Evolutionary conservation across 1,140 invertebrate species (phyloP).

Genomic region (Drosophila ambigua): DNA sequence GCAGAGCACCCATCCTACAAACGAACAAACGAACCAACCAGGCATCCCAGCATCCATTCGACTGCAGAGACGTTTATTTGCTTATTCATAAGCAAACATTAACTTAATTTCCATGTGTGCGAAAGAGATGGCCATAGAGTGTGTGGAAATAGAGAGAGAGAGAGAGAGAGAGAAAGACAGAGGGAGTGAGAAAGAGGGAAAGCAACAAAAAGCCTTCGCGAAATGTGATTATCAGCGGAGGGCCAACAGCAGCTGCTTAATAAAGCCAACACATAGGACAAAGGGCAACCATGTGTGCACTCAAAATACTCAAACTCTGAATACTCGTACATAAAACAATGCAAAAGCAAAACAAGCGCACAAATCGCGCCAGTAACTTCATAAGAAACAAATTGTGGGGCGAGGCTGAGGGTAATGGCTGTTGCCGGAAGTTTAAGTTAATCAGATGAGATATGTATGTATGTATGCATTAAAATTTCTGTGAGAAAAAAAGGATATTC

Average conservation of each 20-base stretch:
- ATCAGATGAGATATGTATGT: too few species aligned
- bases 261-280: constrained; percentile 40
- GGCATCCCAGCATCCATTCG: constrained; percentile 18
- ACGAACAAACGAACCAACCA: too few species aligned
- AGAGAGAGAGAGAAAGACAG: constrained; percentile 2
- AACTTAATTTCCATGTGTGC: constrained; percentile 78
- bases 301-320: constrained; percentile 14
- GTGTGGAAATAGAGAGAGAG: not conserved
- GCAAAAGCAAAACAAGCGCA: constrained; percentile 24
- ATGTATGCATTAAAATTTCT: too few species aligned
- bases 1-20: constrained; percentile 4
- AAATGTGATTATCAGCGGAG: constrained; percentile 77
- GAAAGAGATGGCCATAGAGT: not conserved
- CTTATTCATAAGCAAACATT: constrained; percentile 83
- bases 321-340: constrained; percentile 36
- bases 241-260: constrained; percentile 64
- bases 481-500: too few species aligned
- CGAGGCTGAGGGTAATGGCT: too few species aligned
- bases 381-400: too few species aligned
- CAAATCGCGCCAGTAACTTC: constrained; percentile 1
- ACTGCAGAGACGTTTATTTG: constrained; percentile 78
- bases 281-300: constrained; percentile 3
- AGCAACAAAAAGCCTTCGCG: constrained; percentile 65
- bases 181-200: constrained; percentile 3
- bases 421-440: too few species aligned